Evolutionary conservation across 2,888 invertebrate species (phyloP).

Genomic region (Trichacis sp.): DNA sequence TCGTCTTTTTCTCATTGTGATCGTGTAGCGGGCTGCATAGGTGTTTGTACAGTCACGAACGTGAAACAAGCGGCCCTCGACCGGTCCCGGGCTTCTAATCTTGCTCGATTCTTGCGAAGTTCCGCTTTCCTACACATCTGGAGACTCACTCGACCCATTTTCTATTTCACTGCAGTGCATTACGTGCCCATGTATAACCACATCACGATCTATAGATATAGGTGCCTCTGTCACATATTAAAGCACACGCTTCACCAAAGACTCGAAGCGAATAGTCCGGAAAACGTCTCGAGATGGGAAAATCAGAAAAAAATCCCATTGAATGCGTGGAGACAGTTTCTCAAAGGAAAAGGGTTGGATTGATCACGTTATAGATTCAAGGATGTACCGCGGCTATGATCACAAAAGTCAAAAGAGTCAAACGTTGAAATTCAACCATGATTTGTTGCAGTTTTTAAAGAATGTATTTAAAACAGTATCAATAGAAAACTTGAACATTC

Average conservation of each 20-base stretch:
- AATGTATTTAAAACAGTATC: too few species aligned
- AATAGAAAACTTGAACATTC: too few species aligned
- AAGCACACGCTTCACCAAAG: conserved; percentile 23
- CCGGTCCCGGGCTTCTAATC: conserved; percentile 33
- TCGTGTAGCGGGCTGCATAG: conserved; percentile 15
- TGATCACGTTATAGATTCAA: too few species aligned
- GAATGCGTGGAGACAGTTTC: too few species aligned
- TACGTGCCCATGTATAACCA: conserved; percentile 35
- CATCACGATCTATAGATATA: conserved; percentile 21
- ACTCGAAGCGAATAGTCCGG: background rate
- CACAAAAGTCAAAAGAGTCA: too few species aligned
- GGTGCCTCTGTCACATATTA: conserved; percentile 22
- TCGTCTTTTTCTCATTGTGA: conserved; percentile 23
- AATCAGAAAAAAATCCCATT: too few species aligned
- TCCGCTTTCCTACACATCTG: conserved; percentile 37
- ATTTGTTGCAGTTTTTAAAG: too few species aligned
- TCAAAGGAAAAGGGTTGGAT: too few species aligned
- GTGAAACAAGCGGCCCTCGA: conserved; percentile 33
- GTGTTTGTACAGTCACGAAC: conserved; percentile 20
- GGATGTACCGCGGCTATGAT: too few species aligned
- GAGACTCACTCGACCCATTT: conserved; percentile 45
- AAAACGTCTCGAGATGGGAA: background rate
- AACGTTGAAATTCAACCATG: too few species aligned
- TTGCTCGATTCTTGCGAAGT: conserved; percentile 37
- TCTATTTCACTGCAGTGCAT: conserved; percentile 35